Conservation (phyloP, 2,113 vertebrate species). For the Psilopsiagon aymara region DNA sequence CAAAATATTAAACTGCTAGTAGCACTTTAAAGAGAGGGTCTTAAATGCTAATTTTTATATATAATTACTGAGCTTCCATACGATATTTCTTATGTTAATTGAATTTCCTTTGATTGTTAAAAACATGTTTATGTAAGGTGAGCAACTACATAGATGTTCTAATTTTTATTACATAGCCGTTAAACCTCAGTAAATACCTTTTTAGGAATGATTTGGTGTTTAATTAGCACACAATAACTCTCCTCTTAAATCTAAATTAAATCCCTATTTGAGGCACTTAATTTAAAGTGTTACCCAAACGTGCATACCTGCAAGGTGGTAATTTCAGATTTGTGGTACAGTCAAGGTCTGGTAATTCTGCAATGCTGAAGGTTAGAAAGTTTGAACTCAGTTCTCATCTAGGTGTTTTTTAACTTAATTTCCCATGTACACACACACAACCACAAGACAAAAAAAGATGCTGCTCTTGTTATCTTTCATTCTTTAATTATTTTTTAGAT, state of each 20-base stretch:
- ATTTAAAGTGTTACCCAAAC: conserved; percentile 50
- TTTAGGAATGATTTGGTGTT: conserved; percentile 50
- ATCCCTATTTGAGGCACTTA: conserved; percentile 45
- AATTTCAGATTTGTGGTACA: conserved; percentile 25
- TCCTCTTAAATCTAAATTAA: conserved; percentile 68
- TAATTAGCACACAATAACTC: conserved; percentile 47
- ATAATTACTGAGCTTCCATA: neutral
- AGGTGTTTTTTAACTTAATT: conserved; percentile 4
- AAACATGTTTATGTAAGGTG: neutral
- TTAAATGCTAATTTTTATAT: conserved; percentile 14
- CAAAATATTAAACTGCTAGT: neutral
- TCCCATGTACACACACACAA: neutral
- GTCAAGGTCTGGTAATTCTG: neutral
- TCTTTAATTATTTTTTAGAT: neutral
- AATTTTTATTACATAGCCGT: conserved; percentile 17
- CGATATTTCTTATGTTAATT: conserved; percentile 30
- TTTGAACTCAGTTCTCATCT: neutral
- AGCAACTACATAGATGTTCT: neutral
- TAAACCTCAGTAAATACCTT: conserved; percentile 44
- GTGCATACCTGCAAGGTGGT: conserved; percentile 23
- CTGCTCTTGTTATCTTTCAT: neutral
- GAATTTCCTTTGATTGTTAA: conserved; percentile 47
- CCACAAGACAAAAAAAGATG: neutral
- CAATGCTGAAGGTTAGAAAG: neutral
- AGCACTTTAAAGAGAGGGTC: neutral